Base-by-base conservation (phyloP, 2,113 vertebrate species). In the Trichomycterus rosablanca region DNA sequence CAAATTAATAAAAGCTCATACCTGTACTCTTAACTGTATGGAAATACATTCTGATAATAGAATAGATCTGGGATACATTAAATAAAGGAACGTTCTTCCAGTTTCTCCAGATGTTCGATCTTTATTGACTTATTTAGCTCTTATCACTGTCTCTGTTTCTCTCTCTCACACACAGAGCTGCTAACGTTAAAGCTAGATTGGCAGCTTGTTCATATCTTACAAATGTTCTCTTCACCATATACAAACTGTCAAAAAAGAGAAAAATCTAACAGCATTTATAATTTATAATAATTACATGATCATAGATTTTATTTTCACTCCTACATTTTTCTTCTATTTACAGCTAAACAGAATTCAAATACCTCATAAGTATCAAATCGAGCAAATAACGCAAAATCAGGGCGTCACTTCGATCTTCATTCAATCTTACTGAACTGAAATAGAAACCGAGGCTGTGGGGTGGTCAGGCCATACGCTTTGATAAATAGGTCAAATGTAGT, bases 271-370 rank as follows among this genome's bases (percentile, higher is more conserved):
- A 67, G 67, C 66, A 83, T 85, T 85, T 78, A 80, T 19, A 50
- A 70, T 74, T 81, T 79, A 83, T 80, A n/a, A n/a, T n/a, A n/a
- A 86, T 80, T 76, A 83, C 80, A 87, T 76, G 67, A 78, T 71
- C 72, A 68, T 54, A 63, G 66, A 78, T 30, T 59, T 51, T 54
- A 51, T 43, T 45, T 44, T 11, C 48, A 66, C 57, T 74, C 45
- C 66, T 12, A 3, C 2, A 32, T 52, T 51, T 55, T 70, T 45
- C 52, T 66, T 70, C 63, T 64, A 77, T 55, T 62, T 68, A 82
- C 56, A 61, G 54, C 66, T 57, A 63, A 70, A 77, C 79, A 65
- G 52, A 71, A n/a, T n/a, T n/a, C n/a, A n/a, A 80, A 81, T 78
- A 74, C 68, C 76, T 83, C 71, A 70, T 67, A 7, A 66, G 63